phyloP scores from a whole-genome alignment of 2,888 invertebrate genomes.

The Sarcophaga subvicina region DNA sequence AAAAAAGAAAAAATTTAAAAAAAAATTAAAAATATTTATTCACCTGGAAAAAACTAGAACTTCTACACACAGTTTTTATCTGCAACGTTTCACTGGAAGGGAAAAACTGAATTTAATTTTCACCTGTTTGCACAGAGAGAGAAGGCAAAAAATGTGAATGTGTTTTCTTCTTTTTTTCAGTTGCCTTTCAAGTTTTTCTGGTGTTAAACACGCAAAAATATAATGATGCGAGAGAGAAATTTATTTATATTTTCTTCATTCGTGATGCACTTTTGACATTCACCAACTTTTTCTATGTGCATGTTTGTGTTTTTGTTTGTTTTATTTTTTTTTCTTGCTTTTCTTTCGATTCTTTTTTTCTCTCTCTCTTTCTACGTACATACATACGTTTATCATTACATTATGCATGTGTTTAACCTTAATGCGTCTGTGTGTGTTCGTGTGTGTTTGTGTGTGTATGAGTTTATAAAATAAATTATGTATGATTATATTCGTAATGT shows the following conservation, averaged over 20 bases:
- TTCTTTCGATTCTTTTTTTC: neutral
- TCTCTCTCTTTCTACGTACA: neutral
- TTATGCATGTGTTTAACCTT: constrained; percentile 19
- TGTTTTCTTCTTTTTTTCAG: too few species aligned
- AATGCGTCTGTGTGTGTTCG: constrained; percentile 2
- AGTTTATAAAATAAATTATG: constrained; percentile 20
- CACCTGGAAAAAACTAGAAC: constrained; percentile 10
- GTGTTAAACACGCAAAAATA: constrained; percentile 58
- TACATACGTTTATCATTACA: constrained; percentile 2
- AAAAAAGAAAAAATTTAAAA: neutral
- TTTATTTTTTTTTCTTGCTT: too few species aligned
- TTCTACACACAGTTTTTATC: constrained; percentile 38
- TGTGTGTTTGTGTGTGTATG: neutral
- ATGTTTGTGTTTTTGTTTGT: neutral
- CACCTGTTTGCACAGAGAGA: constrained; percentile 49
- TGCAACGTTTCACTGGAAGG: constrained; percentile 52
- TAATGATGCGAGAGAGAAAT: constrained; percentile 62
- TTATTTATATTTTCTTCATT: constrained; percentile 50
- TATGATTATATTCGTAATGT: constrained; percentile 5
- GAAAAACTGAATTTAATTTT: constrained; percentile 67
- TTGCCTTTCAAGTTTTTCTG: neutral
- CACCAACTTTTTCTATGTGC: constrained; percentile 1
- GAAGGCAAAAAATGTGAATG: constrained; percentile 19
- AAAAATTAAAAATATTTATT: constrained; percentile 4
- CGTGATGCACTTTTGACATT: constrained; percentile 67